Evolutionary conservation across 2,113 vertebrate genomes (phyloP), one percentile per base, ranked within the genome.

Genomic region (Mungos mungo): DNA sequence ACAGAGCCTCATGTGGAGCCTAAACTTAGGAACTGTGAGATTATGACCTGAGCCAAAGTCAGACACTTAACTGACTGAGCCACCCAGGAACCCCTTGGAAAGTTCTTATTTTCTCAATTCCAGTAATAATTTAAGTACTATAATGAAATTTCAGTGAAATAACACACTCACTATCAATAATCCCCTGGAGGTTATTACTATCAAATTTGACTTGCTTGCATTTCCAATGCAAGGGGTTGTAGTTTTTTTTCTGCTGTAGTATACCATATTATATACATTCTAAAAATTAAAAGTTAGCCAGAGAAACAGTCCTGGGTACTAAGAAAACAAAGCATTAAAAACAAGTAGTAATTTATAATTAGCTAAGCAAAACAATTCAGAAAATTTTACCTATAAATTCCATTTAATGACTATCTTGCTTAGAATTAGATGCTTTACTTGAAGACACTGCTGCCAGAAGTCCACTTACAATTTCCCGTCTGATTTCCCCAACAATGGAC

Each of bases 381-480:
- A 89, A 98, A 97, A 92, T 33, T 29, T 98, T 99, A 99, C 99
- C 98, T 98, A 95, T 66, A 96, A 96, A 96, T 97, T 96, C 97
- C 9, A 52, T 86, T 98, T 98, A 98, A 98, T 12, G 98, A 98
- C 54, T 98, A 91, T 99, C 98, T 96, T 98, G 98, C 88, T 98
- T 99, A 95, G 98, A 93, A 96, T 82, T 95, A 27, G 98, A 97
- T 38, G 99, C 98, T 96, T 97, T 98, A 97, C 92, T 98, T 54
- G 99, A 98, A 7, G 99, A 99, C 63, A 99, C 99, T 29, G 99
- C 99, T 95, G 99, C 99, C 97, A 99, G 98, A 90, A 99, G 99
- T 97, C 99, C 99, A 96, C 98, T 99, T 98, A 99, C 99, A 96
- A 99, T 99, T 99, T 99, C 99, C 96, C 99, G 98, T 96, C 99